A percentile compares a stretch with the other conserved stretches of the same genome.
These are phyloP conservation scores for Blastobasis adustella DNA, from an alignment of 2,888 invertebrate species.

Conservation along the genomic window DNA sequence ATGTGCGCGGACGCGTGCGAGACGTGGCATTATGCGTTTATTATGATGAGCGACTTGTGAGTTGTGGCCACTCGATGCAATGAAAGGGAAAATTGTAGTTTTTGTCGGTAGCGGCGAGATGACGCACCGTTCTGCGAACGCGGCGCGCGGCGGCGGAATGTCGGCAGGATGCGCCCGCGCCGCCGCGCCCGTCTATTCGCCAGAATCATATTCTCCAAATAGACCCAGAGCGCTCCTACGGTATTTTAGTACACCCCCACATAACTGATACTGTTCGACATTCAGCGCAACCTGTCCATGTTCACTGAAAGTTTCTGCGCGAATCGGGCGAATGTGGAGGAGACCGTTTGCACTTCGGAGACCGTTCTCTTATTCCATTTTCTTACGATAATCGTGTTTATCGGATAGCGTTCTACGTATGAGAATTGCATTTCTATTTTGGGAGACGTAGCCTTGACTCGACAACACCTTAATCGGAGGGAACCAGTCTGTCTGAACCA, in stretches of 20 bases:
- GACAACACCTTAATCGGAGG: too few relatives aligned
- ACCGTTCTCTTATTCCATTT: too few relatives aligned
- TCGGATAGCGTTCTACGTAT: too few relatives aligned
- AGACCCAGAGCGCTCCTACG: neutral
- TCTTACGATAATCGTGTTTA: too few relatives aligned
- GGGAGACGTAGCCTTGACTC: too few relatives aligned
- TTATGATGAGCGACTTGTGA: slow-evolving; percentile 39
- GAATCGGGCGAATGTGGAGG: too few relatives aligned
- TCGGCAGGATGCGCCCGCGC: slow-evolving; percentile 15
- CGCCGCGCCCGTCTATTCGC: slow-evolving; percentile 16
- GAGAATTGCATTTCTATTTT: too few relatives aligned
- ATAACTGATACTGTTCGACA: neutral
- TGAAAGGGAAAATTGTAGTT: slow-evolving; percentile 71
- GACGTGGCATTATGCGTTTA: slow-evolving; percentile 53
- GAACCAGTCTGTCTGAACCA: too few relatives aligned
- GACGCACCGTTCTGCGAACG: slow-evolving; percentile 61
- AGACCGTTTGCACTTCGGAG: too few relatives aligned
- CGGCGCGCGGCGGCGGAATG: slow-evolving; percentile 39
- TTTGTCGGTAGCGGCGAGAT: slow-evolving; percentile 47
- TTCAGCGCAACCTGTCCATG: too few relatives aligned
- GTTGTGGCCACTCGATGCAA: slow-evolving; percentile 46
- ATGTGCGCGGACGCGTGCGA: slow-evolving; percentile 36
- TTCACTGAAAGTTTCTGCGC: too few relatives aligned
- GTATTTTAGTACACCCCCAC: neutral
- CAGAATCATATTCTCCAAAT: slow-evolving; percentile 15